Evolutionary conservation across 1,140 invertebrate genomes (phyloP), one percentile per base, ranked within the genome.

Genomic region (Drosophila watanabei): DNA sequence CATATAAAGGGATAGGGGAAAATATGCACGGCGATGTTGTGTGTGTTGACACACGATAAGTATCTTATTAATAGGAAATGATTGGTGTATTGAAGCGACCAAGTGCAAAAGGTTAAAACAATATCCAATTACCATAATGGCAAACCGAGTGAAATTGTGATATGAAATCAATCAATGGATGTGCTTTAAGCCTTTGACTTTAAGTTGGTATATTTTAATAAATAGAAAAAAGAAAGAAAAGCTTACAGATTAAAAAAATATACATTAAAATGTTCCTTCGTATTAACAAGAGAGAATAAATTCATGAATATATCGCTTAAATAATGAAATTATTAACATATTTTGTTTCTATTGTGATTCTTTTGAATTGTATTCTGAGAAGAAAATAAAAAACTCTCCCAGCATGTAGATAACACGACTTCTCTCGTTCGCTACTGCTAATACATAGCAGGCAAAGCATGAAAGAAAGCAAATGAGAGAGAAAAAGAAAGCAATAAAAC

Each of bases 101-200:
- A 33, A 59, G 30, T 33, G 39, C 28, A 61, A 57, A 18, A 45
- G 20, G 57, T 46, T 46, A 59, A 46, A 59, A 59, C 11, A 59
- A 46, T 45, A 46, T 59, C n/a, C n/a, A 46, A 58, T 58, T 28
- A 43, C 35, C 56, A 58, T 43, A 58, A 58, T 43, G 56, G 9
- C 52, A 56, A 56, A 37, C 16, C 33, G 20, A 24, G 13, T 10
- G 8, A 10, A 37, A 33, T 10, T 54, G 18, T 54, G 18, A 5
- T 35, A 9, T 54, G 14, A 52, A 20, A 28, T 8, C 16, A 13
- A 32, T 33, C 11, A 6, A 33, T 52, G 28, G 2, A 6, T 3
- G 11, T 10, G 28, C 16, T 16, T 28, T 8, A 14, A 33, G 33
- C 33, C 14, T 16, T 39, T 16, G 39, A 9, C 8, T 43, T 39